These are phyloP conservation scores for Melanotus villosus DNA, from an alignment of 2,888 invertebrate genomes.

Conservation along the genomic window DNA sequence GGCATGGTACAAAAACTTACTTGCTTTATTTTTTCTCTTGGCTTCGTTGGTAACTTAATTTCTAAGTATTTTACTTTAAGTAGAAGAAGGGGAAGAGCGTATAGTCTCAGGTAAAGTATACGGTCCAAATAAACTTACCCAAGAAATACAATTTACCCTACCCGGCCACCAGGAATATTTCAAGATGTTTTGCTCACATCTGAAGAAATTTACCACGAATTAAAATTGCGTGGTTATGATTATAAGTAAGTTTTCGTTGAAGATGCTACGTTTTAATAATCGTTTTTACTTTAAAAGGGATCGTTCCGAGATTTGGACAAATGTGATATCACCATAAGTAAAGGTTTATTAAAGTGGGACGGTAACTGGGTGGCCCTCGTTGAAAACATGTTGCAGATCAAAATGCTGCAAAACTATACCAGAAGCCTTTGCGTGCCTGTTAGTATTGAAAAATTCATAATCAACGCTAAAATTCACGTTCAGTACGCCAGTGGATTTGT, in stretches of 20 bases:
- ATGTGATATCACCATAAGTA: slow-evolving; percentile 60
- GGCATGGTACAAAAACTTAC: too few species aligned
- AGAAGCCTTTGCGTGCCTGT: slow-evolving; percentile 81
- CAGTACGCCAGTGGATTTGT: slow-evolving; percentile 47
- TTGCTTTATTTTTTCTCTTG: too few species aligned
- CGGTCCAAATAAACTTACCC: too few species aligned
- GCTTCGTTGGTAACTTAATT: too few species aligned
- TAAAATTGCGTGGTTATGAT: slow-evolving; percentile 79
- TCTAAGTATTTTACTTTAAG: neutral
- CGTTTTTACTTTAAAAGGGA: slow-evolving; percentile 50
- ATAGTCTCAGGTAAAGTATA: slow-evolving; percentile 1
- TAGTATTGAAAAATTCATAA: slow-evolving; percentile 43
- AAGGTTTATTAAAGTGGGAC: slow-evolving; percentile 76
- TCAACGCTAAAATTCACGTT: slow-evolving; percentile 47
- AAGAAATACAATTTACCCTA: too few species aligned
- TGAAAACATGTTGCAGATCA: slow-evolving; percentile 90
- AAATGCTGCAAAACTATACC: slow-evolving; percentile 78
- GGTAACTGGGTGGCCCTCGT: slow-evolving; percentile 91
- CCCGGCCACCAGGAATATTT: neutral
- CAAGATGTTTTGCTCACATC: neutral
- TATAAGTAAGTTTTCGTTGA: slow-evolving; percentile 55
- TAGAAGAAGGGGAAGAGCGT: neutral
- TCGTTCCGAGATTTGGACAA: slow-evolving; percentile 53
- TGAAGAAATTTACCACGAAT: slow-evolving; percentile 68
- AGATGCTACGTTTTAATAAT: too few species aligned